phyloP scores from a whole-genome alignment of 2,888 invertebrate species.

The Eupithecia subfuscata region DNA sequence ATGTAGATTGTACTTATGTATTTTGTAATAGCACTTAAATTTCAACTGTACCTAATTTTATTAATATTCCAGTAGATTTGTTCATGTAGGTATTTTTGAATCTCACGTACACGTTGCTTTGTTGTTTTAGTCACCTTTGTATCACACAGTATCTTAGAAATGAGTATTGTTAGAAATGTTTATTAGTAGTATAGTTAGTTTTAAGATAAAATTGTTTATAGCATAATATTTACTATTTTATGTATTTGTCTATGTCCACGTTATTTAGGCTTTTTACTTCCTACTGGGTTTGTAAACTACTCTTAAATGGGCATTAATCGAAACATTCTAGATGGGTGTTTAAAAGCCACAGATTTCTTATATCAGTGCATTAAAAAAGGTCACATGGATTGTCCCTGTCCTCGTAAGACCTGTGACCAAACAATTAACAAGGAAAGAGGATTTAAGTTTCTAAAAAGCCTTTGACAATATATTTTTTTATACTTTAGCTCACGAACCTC shows the following conservation, averaged over 20 bases:
- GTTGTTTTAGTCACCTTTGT: neutral
- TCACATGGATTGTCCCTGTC: neutral
- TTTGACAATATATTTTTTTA: no score
- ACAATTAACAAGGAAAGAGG: neutral
- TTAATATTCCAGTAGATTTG: neutral
- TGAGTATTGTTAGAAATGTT: neutral
- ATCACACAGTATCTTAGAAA: neutral
- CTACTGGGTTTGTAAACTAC: neutral
- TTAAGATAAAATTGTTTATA: neutral
- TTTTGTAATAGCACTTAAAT: neutral
- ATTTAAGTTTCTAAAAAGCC: no score
- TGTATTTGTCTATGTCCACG: neutral
- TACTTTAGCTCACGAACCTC: no score
- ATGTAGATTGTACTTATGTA: neutral
- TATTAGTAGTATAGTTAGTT: neutral
- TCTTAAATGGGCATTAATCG: neutral
- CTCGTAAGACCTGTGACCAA: neutral
- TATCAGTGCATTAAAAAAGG: neutral
- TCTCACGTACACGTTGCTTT: slow-evolving; percentile 2
- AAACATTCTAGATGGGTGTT: neutral
- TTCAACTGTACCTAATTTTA: neutral
- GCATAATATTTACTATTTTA: neutral
- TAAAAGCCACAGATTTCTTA: neutral
- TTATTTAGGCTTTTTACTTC: neutral
- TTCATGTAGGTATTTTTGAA: neutral